Evolutionary conservation across 2,797 vertebrate species (phyloP), one percentile per base, ranked within the genome.

Genomic region (Schizopygopsis pylzovi): DNA sequence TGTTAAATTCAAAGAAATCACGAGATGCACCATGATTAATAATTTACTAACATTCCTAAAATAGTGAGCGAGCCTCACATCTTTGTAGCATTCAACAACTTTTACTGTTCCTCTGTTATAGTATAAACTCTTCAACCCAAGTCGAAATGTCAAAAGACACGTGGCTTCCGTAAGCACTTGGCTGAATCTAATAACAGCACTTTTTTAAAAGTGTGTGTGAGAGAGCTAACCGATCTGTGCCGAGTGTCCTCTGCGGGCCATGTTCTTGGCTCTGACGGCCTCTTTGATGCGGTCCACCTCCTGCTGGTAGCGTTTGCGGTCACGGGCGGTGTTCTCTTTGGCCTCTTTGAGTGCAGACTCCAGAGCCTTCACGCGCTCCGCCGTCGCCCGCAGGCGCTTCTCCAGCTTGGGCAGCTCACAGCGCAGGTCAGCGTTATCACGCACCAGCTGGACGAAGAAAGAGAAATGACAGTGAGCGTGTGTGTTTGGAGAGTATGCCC

Each of bases 211-310:
- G 13, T 52, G 78, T 70, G 15, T 49, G 3, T 81, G 80, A 11
- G 33, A 13, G 25, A 33, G 37, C 79, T 52, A 79, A 97, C 96
- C 96, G 52, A 97, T 97, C 85, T 97, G 96, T 0, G 96, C 96
- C 4, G 96, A 97, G 89, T 97, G 96, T 83, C 95, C 96, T 90
- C 96, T 95, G 89, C 96, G 95, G 90, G 96, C 96, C 96, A 97
- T 97, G 37, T 97, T 97, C 94, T 97, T 97, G 89, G 96, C 96
- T 72, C 96, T 93, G 18, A 97, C 96, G 10, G 96, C 96, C 89
- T 97, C 96, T 92, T 97, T 97, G 88, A 97, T 97, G 71, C 96
- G 96, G 88, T 97, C 96, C 3, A 97, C 96, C 89, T 97, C 96
- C 87, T 97, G 96, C 88, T 97, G 96, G 88, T 97, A 97, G 9